A percentile compares a stretch with the other conserved stretches of the same genome.
Evolutionary conservation across 2,113 vertebrate genomes (phyloP).

Genomic region (Urocitellus parryii): DNA sequence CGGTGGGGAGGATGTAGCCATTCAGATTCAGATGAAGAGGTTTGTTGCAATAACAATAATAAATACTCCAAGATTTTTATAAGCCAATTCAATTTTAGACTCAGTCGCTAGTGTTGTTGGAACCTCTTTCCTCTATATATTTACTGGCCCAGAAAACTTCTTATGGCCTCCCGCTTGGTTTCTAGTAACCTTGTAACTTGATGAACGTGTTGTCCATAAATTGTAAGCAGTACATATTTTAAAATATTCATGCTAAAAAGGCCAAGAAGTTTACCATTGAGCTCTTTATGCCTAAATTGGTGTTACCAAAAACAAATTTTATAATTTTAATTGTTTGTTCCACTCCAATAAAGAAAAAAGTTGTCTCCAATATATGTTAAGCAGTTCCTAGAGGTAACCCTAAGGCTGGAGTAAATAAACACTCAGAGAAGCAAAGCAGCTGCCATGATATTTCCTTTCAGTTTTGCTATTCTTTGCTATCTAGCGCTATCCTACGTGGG

Average conservation of each 20-base stretch:
- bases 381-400: not conserved
- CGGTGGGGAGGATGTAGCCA: too few relatives aligned
- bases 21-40: not conserved
- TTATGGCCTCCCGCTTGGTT: not conserved
- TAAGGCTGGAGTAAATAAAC: not conserved
- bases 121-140: not conserved
- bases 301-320: not conserved
- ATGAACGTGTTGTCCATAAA: not conserved
- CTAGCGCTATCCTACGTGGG: not conserved
- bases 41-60: not conserved
- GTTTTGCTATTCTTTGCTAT: not conserved
- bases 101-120: not conserved
- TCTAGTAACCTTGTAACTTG: not conserved
- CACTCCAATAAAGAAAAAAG: not conserved
- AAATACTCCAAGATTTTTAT: not conserved
- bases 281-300: not conserved
- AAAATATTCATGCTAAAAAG: not conserved
- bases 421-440: fast-evolving
- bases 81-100: not conserved
- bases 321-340: not conserved
- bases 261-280: not conserved
- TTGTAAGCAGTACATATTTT: not conserved
- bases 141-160: not conserved
- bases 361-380: not conserved
- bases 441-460: not conserved